Base-by-base conservation (phyloP, 2,113 vertebrate genomes). In the Psilopogon haemacephalus region DNA sequence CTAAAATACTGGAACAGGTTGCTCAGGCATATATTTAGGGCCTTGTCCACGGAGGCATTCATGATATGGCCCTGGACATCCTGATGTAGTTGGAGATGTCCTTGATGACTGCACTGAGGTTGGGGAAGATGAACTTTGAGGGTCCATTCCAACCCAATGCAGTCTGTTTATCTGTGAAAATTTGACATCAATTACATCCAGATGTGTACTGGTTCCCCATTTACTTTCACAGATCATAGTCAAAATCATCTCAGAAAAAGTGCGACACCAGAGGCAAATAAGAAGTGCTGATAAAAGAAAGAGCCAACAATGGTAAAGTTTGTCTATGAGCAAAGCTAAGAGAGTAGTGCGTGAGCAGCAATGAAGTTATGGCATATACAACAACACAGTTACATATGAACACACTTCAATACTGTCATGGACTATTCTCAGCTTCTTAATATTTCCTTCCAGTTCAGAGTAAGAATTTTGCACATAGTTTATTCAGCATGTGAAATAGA, bases 111-210 rank as follows among this genome's bases (percentile, higher is more conserved):
- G 28, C 15, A 55, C 16, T 14, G 54, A 28, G 28, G 28, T 55
- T 32, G 16, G 28, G 32, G 15, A 30, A 55, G 16, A 55, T 55
- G 15, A 55, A 9, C 54, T 55, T 32, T 55, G 16, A 32, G 16
- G 28, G 28, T 32, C 28, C 16, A 28, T 55, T 55, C 54, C 54
- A 18, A 55, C 27, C 28, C 52, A 27, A 15, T 9, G 7, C 24
- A 54, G 12, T 54, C 52, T 54, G 15, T 28, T 13, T 8, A 27
- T 54, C 52, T 28, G 27, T 54, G 21, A 12, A 50, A 50, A 12
- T 11, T 24, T 50, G 14, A 48, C 0, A 48, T 4, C 11, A 54
- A 7, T 42, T 70, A 11, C 2, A 2, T 52, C 11, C 9, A n/a
- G 21, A 35, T 38, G 4, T 33, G 15, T 35, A 44, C 9, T 74